Evolutionary conservation across 2,888 invertebrate species (phyloP), one percentile per base, ranked within the genome.

Genomic region (Baccha elongata): DNA sequence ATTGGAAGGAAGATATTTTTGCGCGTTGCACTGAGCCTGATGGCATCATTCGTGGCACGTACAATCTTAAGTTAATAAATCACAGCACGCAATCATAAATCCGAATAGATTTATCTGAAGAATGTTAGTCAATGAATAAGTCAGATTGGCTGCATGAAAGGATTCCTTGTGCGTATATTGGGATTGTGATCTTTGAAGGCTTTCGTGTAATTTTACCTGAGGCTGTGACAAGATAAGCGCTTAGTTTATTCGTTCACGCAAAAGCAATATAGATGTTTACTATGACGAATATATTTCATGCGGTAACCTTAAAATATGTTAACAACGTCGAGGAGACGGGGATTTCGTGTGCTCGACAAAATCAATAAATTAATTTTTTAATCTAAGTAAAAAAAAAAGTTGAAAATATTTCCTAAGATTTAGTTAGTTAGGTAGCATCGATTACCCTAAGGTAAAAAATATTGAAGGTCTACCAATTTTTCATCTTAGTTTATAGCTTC

Each of bases 61-160:
- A 67, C 55, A 79, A 79, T 73, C 79, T 73, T 68, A 80, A 68
- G 68, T 64, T 68, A 80, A 74, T 80, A 80, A 80, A 80, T 80
- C 74, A 80, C 79, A 8, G 62, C 40, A 7, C 29, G 79, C 60
- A 68, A 74, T 79, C 79, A 74, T 79, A 79, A 79, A 79, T 79
- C 68, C 67, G 67, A 79, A 55, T 74, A 53, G 68, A 62, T 48
- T 46, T 50, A 58, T 42, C 32, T 52, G 5, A 15, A 11, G 76
- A 40, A 71, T 72, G 50, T 78, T 67, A 19, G 58, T 60, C 50
- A 78, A 72, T 78, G 72, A 78, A 52, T 72, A 42, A 26, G 32
- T 32, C 42, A 60, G 60, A 60, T 60, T 60, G 60, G n/a, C 17
- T 44, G 26, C 29, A 44, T 8, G 29, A 26, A 58, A 42, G 42